Percentiles rank a stretch among this genome's conserved stretches.
phyloP scores from a whole-genome alignment of 2,888 invertebrate genomes.

The Leptogaster cylindrica region DNA sequence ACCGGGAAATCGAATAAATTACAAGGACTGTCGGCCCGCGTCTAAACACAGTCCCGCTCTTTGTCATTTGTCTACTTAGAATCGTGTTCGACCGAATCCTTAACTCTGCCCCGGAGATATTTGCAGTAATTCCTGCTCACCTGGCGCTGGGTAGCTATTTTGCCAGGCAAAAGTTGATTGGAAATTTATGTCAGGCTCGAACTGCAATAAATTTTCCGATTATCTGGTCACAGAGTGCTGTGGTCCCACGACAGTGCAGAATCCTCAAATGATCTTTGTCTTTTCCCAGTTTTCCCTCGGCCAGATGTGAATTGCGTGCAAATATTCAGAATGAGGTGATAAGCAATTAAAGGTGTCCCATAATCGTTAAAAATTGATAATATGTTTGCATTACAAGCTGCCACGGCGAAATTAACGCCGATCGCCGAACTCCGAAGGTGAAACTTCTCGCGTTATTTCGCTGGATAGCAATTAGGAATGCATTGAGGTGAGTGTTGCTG shows the following conservation, averaged over 20 bases:
- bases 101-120: constrained; percentile 11
- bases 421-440: no score
- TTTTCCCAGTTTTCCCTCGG: constrained; percentile 3
- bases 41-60: constrained; percentile 20
- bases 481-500: no score
- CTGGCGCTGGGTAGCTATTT: constrained; percentile 9
- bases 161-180: constrained; percentile 17
- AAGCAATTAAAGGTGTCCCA: constrained; percentile 34
- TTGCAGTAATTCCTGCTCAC: constrained; percentile 32
- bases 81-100: constrained; percentile 8
- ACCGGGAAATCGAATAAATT: constrained; percentile 32
- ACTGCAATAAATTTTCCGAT: constrained; percentile 35
- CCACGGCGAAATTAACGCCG: no score
- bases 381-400: constrained; percentile 19
- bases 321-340: constrained; percentile 29
- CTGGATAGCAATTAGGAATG: no score
- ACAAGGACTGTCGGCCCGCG: constrained; percentile 32
- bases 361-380: constrained; percentile 27
- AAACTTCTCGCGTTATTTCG: no score
- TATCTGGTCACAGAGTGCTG: constrained; percentile 16
- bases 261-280: constrained; percentile 18
- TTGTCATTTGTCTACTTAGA: constrained; percentile 36
- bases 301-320: constrained; percentile 16
- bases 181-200: constrained; percentile 29
- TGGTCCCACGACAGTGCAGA: constrained; percentile 6